Conservation (phyloP, 2,888 invertebrate genomes). For the Drosophila vallismaia region DNA sequence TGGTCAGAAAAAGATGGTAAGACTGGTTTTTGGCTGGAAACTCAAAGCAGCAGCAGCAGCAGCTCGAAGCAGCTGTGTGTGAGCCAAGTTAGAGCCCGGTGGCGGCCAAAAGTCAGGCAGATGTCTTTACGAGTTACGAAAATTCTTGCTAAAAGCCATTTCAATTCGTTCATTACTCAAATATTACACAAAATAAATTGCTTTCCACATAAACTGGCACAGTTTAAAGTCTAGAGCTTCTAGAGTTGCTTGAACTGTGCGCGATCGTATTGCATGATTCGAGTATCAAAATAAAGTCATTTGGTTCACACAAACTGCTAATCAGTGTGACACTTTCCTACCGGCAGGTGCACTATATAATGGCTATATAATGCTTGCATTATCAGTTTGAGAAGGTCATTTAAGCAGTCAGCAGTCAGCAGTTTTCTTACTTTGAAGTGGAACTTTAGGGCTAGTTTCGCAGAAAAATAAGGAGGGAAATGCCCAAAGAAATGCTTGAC, state of each 20-base stretch:
- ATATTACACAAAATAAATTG: slow-evolving; percentile 13
- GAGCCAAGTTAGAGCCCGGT: slow-evolving; percentile 28
- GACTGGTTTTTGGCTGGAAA: slow-evolving; percentile 70
- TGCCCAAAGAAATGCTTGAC: too few relatives aligned
- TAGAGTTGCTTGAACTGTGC: slow-evolving; percentile 33
- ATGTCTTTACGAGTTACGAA: slow-evolving; percentile 56
- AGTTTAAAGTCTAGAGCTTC: too few relatives aligned
- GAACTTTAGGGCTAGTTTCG: not conserved
- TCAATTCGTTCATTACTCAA: slow-evolving; percentile 44
- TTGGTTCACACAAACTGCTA: not conserved
- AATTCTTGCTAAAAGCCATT: slow-evolving; percentile 73
- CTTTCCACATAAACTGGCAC: not conserved
- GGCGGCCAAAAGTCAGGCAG: slow-evolving; percentile 49
- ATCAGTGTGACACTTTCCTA: slow-evolving; percentile 12
- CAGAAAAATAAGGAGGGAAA: not conserved
- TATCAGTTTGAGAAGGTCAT: slow-evolving; percentile 13
- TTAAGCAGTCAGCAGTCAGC: not conserved
- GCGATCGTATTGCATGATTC: not conserved
- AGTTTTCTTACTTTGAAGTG: not conserved
- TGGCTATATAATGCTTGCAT: not conserved
- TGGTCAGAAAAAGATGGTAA: slow-evolving; percentile 66
- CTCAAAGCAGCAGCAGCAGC: slow-evolving; percentile 14
- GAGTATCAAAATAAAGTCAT: slow-evolving; percentile 2
- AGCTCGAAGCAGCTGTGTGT: slow-evolving; percentile 45
- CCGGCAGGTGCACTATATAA: not conserved